Evolutionary conservation across 1,140 invertebrate species (phyloP).

Genomic region (Chrysopa pallens): DNA sequence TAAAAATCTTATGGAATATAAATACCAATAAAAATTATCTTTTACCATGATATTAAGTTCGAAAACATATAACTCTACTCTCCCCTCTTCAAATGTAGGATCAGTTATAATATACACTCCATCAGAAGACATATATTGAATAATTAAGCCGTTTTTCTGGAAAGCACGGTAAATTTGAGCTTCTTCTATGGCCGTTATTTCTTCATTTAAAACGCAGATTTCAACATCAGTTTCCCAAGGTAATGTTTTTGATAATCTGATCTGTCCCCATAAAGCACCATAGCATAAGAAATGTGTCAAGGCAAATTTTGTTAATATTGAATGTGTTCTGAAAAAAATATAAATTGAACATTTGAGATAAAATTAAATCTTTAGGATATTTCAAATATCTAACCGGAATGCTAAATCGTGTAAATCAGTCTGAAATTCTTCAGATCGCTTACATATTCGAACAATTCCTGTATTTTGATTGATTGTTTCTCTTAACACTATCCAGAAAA

Average conservation of each 20-base stretch:
- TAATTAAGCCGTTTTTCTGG: neutral
- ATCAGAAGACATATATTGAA: constrained; percentile 1
- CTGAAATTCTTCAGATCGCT: constrained; percentile 1
- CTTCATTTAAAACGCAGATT: constrained; percentile 1
- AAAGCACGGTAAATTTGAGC: neutral
- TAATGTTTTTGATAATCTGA: constrained; percentile 1
- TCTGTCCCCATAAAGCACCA: constrained; percentile 1
- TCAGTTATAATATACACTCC: neutral
- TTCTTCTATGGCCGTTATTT: constrained; percentile 1
- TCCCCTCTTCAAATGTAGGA: neutral
- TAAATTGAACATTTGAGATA: neutral
- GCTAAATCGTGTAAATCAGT: constrained; percentile 2
- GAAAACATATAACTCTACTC: constrained; percentile 1
- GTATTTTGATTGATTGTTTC: neutral
- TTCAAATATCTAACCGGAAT: neutral
- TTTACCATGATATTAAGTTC: constrained; percentile 1
- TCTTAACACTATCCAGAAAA: neutral
- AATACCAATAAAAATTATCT: neutral
- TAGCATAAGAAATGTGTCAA: constrained; percentile 2
- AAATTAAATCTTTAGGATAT: neutral
- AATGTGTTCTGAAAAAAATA: constrained; percentile 1
- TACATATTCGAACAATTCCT: neutral
- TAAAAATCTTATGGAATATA: neutral
- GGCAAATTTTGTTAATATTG: neutral
- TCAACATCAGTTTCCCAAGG: neutral